These are phyloP conservation scores for Lordiphosa collinella DNA, from an alignment of 1,140 invertebrate genomes.

Conservation along the genomic window DNA sequence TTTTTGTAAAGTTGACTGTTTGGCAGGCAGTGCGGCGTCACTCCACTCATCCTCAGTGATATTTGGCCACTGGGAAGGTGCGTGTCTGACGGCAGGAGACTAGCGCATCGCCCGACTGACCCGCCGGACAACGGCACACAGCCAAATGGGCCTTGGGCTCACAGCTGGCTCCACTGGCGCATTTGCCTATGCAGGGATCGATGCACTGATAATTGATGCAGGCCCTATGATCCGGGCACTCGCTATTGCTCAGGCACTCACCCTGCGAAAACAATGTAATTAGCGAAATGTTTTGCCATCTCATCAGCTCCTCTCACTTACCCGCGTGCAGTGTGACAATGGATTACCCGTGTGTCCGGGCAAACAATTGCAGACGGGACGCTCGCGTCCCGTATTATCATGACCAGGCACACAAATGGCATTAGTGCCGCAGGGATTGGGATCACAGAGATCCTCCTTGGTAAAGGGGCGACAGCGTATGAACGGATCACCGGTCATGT, in stretches of 20 bases:
- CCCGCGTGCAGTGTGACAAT: slow-evolving; percentile 84
- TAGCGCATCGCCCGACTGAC: slow-evolving; percentile 88
- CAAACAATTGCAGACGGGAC: slow-evolving; percentile 86
- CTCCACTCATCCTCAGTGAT: slow-evolving; percentile 49
- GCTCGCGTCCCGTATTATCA: slow-evolving; percentile 88
- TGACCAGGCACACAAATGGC: slow-evolving; percentile 90
- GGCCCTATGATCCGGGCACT: slow-evolving; percentile 86
- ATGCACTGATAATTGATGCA: slow-evolving; percentile 88
- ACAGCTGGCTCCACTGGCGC: slow-evolving; percentile 82
- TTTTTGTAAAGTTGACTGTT: slow-evolving; percentile 4
- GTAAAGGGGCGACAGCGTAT: slow-evolving; percentile 89
- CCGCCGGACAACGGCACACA: slow-evolving; percentile 90
- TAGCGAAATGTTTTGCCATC: no score
- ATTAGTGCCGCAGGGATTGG: slow-evolving; percentile 91
- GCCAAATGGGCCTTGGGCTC: slow-evolving; percentile 84
- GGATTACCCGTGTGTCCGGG: slow-evolving; percentile 91
- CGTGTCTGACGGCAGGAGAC: slow-evolving; percentile 74
- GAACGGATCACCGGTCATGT: slow-evolving; percentile 93
- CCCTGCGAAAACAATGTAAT: slow-evolving; percentile 80
- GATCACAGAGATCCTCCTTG: slow-evolving; percentile 89
- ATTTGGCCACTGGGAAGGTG: slow-evolving; percentile 73
- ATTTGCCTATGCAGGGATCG: slow-evolving; percentile 89
- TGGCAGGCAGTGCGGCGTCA: slow-evolving; percentile 60
- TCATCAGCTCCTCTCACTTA: slow-evolving; percentile 34
- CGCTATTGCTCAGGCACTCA: slow-evolving; percentile 87